Conservation (phyloP, 2,888 invertebrate genomes). For the Meghimatium bilineatum region DNA sequence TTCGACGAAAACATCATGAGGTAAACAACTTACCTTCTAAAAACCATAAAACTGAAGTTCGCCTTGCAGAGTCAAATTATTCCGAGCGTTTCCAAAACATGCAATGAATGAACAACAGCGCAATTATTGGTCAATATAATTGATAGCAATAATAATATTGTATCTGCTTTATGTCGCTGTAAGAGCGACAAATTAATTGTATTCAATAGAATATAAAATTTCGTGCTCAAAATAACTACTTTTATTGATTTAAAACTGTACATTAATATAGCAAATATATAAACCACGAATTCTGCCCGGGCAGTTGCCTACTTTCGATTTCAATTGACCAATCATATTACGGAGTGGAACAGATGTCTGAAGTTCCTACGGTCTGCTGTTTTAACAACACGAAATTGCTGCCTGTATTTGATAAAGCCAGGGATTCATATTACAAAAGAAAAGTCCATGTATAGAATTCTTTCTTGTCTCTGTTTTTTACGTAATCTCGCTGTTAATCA, state of each 20-base stretch:
- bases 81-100: slow-evolving; percentile 30
- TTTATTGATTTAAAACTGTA: no score
- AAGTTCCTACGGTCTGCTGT: no score
- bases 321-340: slow-evolving; percentile 5
- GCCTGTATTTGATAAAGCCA: no score
- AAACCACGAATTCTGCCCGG: slow-evolving; percentile 1
- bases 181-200: not conserved
- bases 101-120: not conserved
- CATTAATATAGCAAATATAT: not conserved
- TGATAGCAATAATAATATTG: not conserved
- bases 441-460: not conserved
- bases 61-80: slow-evolving; percentile 2
- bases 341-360: not conserved
- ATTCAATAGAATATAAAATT: no score
- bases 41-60: not conserved
- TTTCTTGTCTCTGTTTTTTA: no score
- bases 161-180: not conserved
- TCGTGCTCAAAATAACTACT: not conserved
- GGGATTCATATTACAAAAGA: no score
- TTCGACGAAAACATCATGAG: not conserved
- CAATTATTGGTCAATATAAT: not conserved
- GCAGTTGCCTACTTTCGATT: not conserved
- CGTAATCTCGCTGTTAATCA: no score
- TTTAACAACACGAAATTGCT: no score
- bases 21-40: not conserved